phyloP scores from a whole-genome alignment of 2,113 vertebrate species.

The Strix aluco region DNA sequence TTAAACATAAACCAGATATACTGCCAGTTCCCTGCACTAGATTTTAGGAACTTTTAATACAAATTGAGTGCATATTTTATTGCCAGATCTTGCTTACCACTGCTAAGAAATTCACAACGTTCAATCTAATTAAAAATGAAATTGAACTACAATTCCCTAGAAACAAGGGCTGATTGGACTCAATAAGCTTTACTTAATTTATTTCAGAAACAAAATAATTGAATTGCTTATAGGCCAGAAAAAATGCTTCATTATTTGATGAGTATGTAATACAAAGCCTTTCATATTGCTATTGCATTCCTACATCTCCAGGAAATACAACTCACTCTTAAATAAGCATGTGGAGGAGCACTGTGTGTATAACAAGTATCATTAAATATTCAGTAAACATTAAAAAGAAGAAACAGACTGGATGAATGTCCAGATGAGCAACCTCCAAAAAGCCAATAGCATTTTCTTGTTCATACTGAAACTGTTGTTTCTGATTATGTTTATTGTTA shows the following conservation, averaged over 20 bases:
- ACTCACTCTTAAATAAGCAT: background rate
- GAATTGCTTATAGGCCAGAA: conserved; percentile 68
- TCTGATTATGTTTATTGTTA: conserved; percentile 10
- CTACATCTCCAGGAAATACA: conserved; percentile 7
- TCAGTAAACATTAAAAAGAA: conserved; percentile 11
- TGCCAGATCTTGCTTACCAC: conserved; percentile 71
- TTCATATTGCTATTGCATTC: conserved; percentile 19
- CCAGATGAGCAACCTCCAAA: conserved; percentile 3
- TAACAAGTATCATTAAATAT: conserved; percentile 31
- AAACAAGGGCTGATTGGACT: conserved; percentile 71
- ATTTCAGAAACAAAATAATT: conserved; percentile 80
- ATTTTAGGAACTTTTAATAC: conserved; percentile 74
- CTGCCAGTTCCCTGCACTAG: conserved; percentile 46
- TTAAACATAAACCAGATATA: conserved; percentile 71
- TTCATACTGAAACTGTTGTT: background rate
- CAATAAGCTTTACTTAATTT: conserved; percentile 77
- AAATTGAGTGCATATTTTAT: conserved; percentile 74
- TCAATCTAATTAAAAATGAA: conserved; percentile 82
- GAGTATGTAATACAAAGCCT: conserved; percentile 13
- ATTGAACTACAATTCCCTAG: conserved; percentile 80
- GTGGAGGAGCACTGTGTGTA: background rate
- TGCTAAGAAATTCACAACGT: conserved; percentile 71
- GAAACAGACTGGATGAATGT: background rate
- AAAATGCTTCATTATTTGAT: conserved; percentile 57
- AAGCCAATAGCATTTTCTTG: background rate